phyloP scores from a whole-genome alignment of 2,113 vertebrate species.

The Aix galericulata region DNA sequence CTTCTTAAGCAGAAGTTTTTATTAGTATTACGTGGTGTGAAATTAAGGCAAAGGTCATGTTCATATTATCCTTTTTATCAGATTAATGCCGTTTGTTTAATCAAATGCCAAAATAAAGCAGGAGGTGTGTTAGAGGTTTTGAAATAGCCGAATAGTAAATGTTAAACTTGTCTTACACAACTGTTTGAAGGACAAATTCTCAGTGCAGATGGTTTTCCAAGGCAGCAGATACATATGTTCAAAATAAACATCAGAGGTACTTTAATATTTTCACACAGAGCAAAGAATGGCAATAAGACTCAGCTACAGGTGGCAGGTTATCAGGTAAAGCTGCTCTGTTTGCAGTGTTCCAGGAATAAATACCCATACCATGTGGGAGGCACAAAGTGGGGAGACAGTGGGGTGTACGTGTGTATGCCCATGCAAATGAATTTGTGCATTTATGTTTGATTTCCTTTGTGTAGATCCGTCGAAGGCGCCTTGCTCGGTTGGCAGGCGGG shows the following conservation, averaged over 20 bases:
- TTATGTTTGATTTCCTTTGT: not conserved
- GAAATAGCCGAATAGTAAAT: not conserved
- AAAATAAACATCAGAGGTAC: fast-evolving
- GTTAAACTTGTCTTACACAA: not conserved
- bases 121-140: not conserved
- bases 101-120: slow-evolving; percentile 17
- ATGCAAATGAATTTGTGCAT: fast-evolving
- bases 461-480: slow-evolving; percentile 93
- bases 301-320: fast-evolving
- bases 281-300: not conserved
- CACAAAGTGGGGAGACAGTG: fast-evolving
- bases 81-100: not conserved
- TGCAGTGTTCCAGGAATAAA: not conserved
- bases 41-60: not conserved
- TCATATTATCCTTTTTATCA: not conserved
- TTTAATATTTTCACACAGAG: fast-evolving
- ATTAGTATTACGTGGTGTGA: not conserved
- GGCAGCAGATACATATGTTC: not conserved
- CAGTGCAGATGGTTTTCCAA: not conserved
- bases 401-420: fast-evolving
- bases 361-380: fast-evolving
- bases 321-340: not conserved
- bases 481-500: slow-evolving; percentile 92
- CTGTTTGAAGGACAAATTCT: not conserved
- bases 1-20: not conserved